Evolutionary conservation across 2,888 invertebrate genomes (phyloP).

Genomic region (Ashinkailepas kermadecensis): DNA sequence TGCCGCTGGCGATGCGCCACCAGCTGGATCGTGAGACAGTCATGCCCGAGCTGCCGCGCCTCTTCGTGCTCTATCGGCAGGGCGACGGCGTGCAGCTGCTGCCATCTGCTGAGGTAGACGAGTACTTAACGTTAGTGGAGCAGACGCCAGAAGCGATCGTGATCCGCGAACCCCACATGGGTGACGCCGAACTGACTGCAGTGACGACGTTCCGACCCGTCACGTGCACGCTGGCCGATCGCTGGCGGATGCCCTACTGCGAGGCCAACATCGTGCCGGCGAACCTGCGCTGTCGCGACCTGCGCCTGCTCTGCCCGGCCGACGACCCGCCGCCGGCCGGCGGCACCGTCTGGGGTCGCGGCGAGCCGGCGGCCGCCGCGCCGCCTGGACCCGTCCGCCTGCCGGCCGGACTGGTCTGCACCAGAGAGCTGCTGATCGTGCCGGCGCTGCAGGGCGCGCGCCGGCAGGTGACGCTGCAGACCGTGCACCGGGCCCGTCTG

Average conservation of each 20-base stretch:
- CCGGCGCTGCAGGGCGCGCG: neutral
- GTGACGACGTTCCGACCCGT: neutral
- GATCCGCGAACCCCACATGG: neutral
- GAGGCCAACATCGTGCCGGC: neutral
- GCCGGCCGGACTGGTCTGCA: neutral
- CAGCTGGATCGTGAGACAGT: neutral
- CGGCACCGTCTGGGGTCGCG: neutral
- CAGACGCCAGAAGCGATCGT: neutral
- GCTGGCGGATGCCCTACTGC: neutral
- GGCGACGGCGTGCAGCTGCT: neutral
- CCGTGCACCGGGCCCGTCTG: neutral
- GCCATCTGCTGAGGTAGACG: neutral
- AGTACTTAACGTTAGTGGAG: neutral
- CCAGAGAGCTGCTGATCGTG: constrained; percentile 2
- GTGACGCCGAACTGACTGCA: neutral
- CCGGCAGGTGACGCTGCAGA: neutral
- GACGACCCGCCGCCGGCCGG: neutral
- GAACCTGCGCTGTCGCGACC: constrained; percentile 1
- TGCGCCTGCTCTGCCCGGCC: neutral
- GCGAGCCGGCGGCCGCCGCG: neutral
- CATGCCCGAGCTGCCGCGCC: neutral
- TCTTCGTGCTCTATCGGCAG: constrained; percentile 8
- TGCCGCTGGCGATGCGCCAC: neutral
- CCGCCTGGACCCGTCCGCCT: neutral
- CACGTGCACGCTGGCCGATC: neutral